phyloP scores from a whole-genome alignment of 30 jellyfish, hydroid and myxozoan species.

The Nemopilema nomurai region DNA sequence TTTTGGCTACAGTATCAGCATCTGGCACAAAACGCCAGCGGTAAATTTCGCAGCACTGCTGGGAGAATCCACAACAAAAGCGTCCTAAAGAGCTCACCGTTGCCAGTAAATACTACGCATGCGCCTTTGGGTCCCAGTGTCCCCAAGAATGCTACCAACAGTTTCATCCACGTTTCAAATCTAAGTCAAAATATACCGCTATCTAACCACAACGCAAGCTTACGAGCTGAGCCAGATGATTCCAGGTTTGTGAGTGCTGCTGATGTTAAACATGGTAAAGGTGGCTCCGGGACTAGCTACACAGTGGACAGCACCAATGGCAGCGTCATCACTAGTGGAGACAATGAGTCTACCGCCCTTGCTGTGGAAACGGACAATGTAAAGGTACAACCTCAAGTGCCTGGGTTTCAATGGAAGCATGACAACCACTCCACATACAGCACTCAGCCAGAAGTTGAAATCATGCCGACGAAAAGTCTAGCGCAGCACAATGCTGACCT shows the following conservation, averaged over 20 bases:
- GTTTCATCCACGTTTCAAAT: not conserved
- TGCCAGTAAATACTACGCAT: not conserved
- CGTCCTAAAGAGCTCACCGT: not conserved
- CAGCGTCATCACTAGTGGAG: not conserved
- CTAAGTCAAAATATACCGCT: not conserved
- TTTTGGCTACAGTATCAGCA: constrained; percentile 24
- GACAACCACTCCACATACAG: not conserved
- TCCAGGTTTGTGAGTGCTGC: not conserved
- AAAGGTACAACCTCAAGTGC: not conserved
- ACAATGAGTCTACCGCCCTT: not conserved
- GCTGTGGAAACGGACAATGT: not conserved
- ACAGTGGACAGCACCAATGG: not conserved
- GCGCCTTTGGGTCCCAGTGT: not conserved
- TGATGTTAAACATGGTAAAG: not conserved
- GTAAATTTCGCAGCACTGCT: not conserved
- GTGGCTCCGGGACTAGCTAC: too few species aligned
- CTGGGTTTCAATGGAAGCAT: not conserved
- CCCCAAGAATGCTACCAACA: not conserved
- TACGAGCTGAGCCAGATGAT: not conserved
- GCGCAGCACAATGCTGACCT: too few species aligned
- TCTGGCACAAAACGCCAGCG: constrained; percentile 24
- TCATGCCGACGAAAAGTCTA: not conserved
- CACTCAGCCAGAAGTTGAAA: not conserved
- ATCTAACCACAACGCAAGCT: not conserved
- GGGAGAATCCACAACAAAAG: not conserved